phyloP scores from a whole-genome alignment of 1,140 invertebrate genomes.

The Calliphora vicina region DNA sequence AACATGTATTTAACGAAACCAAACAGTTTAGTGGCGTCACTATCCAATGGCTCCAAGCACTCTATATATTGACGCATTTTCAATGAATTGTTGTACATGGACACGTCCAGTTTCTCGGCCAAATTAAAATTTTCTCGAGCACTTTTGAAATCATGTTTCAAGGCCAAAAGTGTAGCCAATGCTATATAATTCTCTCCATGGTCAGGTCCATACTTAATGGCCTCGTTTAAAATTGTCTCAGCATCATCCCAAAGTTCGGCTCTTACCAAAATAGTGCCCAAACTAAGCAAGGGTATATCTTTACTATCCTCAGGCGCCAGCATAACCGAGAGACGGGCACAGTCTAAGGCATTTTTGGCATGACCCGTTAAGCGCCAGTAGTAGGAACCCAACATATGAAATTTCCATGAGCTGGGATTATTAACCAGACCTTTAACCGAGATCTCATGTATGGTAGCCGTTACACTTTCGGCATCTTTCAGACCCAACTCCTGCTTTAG shows the following conservation, averaged over 20 bases:
- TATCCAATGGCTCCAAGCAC: conserved; percentile 58
- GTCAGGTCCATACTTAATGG: conserved; percentile 78
- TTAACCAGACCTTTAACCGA: conserved; percentile 68
- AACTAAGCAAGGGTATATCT: conserved; percentile 80
- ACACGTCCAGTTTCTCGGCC: conserved; percentile 72
- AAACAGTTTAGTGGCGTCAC: conserved; percentile 56
- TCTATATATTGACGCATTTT: conserved; percentile 58
- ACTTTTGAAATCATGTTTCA: conserved; percentile 71
- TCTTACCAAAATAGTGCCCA: conserved; percentile 84
- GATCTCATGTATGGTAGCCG: conserved; percentile 62
- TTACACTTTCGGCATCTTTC: conserved; percentile 70
- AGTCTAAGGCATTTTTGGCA: conserved; percentile 81
- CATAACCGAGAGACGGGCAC: conserved; percentile 78
- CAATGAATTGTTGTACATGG: conserved; percentile 53
- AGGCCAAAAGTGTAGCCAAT: conserved; percentile 78
- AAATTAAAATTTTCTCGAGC: conserved; percentile 74
- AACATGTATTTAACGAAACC: conserved; percentile 40
- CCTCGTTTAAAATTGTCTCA: conserved; percentile 78
- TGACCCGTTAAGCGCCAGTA: conserved; percentile 86
- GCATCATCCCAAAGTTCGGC: conserved; percentile 79
- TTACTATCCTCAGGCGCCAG: conserved; percentile 76
- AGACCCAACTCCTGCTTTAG: conserved; percentile 70
- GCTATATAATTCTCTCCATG: conserved; percentile 80
- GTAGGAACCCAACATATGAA: conserved; percentile 84
- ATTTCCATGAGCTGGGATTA: conserved; percentile 83